Percentiles rank a stretch among this genome's conserved stretches.
Conservation (phyloP, 1,140 invertebrate genomes). For the Polypedilum pembai region DNA sequence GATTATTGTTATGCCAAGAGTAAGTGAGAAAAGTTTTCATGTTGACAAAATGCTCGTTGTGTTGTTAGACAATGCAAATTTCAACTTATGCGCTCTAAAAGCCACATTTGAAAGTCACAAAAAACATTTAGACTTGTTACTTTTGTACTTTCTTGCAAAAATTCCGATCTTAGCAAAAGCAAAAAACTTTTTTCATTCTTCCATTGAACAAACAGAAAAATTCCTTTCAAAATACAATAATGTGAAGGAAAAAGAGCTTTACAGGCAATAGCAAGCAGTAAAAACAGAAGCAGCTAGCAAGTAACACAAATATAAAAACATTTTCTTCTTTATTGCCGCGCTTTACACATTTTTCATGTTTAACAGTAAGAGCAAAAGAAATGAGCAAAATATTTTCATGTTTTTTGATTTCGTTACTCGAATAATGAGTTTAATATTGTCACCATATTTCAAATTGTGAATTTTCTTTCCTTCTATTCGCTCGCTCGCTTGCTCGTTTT, state of each 20-base stretch:
- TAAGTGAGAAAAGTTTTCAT: too few species aligned
- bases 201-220: neutral
- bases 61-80: too few species aligned
- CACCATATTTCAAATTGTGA: slow-evolving; percentile 23
- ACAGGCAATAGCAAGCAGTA: neutral
- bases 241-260: neutral
- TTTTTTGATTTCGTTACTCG: slow-evolving; percentile 10
- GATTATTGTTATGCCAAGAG: too few species aligned
- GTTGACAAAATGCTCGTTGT: too few species aligned
- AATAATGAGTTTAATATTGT: slow-evolving; percentile 27
- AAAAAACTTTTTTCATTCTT: neutral
- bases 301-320: neutral
- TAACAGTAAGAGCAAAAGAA: neutral
- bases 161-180: neutral
- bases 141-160: neutral
- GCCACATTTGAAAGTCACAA: too few species aligned
- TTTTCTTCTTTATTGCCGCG: slow-evolving; percentile 4
- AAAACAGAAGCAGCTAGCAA: neutral
- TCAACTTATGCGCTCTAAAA: too few species aligned
- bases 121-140: too few species aligned
- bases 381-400: slow-evolving; percentile 26
- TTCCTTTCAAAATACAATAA: neutral
- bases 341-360: slow-evolving; percentile 13
- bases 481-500: neutral
- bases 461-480: neutral